Evolutionary conservation across 2,888 invertebrate species (phyloP).

Genomic region (Andrena bicolor): DNA sequence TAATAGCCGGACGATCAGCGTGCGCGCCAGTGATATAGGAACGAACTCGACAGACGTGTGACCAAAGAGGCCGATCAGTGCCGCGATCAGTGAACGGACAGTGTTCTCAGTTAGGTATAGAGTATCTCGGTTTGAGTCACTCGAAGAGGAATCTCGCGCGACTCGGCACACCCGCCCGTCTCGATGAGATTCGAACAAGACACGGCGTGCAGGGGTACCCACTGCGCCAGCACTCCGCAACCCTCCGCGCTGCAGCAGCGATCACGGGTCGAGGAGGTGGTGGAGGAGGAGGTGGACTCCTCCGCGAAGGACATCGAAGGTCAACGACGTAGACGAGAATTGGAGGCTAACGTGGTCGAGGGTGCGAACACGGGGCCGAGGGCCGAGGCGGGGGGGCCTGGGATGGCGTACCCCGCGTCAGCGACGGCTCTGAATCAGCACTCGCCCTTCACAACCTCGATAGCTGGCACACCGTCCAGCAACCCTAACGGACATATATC

Average conservation of each 20-base stretch:
- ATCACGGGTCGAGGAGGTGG: constrained; percentile 72
- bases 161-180: constrained; percentile 88
- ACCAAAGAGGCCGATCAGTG: background rate
- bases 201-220: constrained; percentile 87
- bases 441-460: constrained; percentile 75
- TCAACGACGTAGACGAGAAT: constrained; percentile 74
- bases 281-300: constrained; percentile 73
- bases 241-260: constrained; percentile 82
- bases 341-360: constrained; percentile 82
- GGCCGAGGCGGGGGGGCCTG: constrained; percentile 84
- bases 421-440: constrained; percentile 84
- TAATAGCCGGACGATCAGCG: constrained; percentile 5
- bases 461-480: constrained; percentile 65
- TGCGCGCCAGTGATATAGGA: constrained; percentile 19
- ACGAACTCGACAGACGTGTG: constrained; percentile 6
- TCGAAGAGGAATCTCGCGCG: constrained; percentile 88
- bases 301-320: constrained; percentile 77
- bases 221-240: constrained; percentile 87
- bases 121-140: constrained; percentile 79
- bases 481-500: constrained; percentile 85
- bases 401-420: constrained; percentile 85
- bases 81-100: constrained; percentile 2
- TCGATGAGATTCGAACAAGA: constrained; percentile 91
- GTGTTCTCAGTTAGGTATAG: constrained; percentile 19
- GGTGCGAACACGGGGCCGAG: constrained; percentile 84